Evolutionary conservation across 2,113 vertebrate species (phyloP).

Genomic region (Lates calcarifer): DNA sequence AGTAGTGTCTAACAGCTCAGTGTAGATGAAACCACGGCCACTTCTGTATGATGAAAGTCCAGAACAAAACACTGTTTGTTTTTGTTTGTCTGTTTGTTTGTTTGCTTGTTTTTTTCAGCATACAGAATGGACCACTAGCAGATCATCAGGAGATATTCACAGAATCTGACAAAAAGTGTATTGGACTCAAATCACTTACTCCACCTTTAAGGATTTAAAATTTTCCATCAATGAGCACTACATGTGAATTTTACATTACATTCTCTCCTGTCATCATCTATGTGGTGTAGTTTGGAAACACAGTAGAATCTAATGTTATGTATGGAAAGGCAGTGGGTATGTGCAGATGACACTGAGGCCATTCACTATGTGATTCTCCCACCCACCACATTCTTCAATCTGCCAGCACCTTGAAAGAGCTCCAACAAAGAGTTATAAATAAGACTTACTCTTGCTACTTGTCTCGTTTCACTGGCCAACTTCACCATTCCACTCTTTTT

Average conservation of each 20-base stretch:
- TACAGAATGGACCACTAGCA: no score
- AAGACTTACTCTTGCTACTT: constrained; percentile 67
- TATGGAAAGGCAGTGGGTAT: constrained; percentile 60
- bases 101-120: no score
- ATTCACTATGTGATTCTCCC: constrained; percentile 74
- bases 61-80: no score
- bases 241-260: neutral
- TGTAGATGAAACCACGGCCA: no score
- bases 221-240: neutral
- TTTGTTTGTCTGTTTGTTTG: no score
- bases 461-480: constrained; percentile 63
- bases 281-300: constrained; percentile 8
- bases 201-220: neutral
- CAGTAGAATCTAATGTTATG: constrained; percentile 38
- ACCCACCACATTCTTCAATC: constrained; percentile 78
- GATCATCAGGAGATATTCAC: no score
- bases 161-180: no score
- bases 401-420: constrained; percentile 78
- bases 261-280: neutral
- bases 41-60: no score
- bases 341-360: constrained; percentile 76
- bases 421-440: constrained; percentile 82
- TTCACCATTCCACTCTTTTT: constrained; percentile 27
- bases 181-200: no score
- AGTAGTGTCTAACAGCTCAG: no score